Evolutionary conservation across 1,140 invertebrate species (phyloP).

Genomic region (Lepidotrigona ventralis): DNA sequence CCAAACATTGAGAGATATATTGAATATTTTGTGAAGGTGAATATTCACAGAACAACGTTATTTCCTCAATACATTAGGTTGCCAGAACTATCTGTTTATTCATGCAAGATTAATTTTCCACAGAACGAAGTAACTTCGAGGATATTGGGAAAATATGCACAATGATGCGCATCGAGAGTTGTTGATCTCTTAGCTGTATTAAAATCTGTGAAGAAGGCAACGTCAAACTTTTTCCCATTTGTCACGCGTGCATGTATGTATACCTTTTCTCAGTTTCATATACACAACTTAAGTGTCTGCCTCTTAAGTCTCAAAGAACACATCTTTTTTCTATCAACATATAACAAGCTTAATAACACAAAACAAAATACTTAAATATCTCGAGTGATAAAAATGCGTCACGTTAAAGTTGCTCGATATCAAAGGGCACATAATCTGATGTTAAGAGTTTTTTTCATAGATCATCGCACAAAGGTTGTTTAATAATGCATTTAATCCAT

Average conservation of each 20-base stretch:
- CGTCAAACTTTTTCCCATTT: neutral
- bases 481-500: too few relatives aligned
- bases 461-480: too few relatives aligned
- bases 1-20: neutral
- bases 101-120: constrained; percentile 4
- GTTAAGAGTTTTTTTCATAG: too few relatives aligned
- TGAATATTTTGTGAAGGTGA: neutral
- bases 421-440: too few relatives aligned
- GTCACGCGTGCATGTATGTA: neutral
- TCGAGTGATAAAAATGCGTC: too few relatives aligned
- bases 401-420: too few relatives aligned
- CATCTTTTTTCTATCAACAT: neutral
- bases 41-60: constrained; percentile 3
- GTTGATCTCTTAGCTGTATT: constrained; percentile 1
- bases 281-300: neutral
- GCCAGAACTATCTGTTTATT: neutral
- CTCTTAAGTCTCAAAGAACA: neutral
- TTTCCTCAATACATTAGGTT: neutral
- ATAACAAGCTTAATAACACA: too few relatives aligned
- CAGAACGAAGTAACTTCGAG: neutral
- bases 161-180: neutral
- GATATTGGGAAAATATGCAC: constrained; percentile 3
- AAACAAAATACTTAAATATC: too few relatives aligned
- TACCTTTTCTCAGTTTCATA: neutral
- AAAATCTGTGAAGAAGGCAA: constrained; percentile 1